Percentiles rank a stretch among this genome's conserved stretches.
Conservation (phyloP, 1,140 invertebrate genomes). For the Musca domestica region DNA sequence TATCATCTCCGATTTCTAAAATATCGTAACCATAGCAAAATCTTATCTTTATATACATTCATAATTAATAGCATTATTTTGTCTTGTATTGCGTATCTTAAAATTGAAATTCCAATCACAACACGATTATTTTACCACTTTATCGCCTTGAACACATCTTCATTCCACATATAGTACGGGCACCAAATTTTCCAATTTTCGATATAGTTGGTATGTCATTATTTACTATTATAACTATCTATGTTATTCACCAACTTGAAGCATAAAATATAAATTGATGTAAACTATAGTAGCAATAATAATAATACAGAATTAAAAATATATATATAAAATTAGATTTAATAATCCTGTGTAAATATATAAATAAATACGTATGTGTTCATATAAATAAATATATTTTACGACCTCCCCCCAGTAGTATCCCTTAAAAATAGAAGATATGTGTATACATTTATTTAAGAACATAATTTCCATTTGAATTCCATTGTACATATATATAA, state of each 20-base stretch:
- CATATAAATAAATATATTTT: background rate
- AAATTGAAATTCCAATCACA: no score
- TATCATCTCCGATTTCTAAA: no score
- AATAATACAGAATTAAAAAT: background rate
- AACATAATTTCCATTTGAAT: background rate
- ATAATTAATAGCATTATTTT: no score
- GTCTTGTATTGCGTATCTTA: no score
- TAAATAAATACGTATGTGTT: background rate
- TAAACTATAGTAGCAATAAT: background rate
- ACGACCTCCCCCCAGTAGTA: background rate
- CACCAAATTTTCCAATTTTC: conserved; percentile 67
- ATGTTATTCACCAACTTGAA: background rate
- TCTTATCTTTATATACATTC: no score
- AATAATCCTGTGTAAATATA: background rate
- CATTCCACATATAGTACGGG: conserved; percentile 58
- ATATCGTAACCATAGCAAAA: no score
- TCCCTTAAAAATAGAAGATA: background rate
- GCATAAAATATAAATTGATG: background rate
- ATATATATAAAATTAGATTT: background rate
- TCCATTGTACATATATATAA: background rate
- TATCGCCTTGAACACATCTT: conserved; percentile 3
- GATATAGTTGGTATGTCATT: conserved; percentile 67
- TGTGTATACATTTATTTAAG: background rate
- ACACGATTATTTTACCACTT: background rate
- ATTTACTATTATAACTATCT: background rate